Percentiles rank a stretch among this genome's conserved stretches.
Evolutionary conservation across 2,888 invertebrate genomes (phyloP).

Genomic region (Matsumyia berberina): DNA sequence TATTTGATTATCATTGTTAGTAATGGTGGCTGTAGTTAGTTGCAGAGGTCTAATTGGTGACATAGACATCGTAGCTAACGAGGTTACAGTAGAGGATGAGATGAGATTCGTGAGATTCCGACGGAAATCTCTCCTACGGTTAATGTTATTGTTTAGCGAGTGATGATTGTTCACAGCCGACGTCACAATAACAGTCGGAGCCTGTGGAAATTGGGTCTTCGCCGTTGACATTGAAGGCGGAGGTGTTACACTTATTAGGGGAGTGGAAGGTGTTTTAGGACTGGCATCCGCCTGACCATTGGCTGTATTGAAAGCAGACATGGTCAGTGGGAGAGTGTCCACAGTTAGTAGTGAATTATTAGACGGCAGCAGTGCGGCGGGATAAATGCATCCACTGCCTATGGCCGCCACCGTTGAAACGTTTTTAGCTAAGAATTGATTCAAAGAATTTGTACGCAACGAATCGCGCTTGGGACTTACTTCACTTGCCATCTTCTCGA

Average conservation of each 20-base stretch:
- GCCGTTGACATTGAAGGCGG: conserved; percentile 49
- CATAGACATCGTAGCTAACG: conserved; percentile 76
- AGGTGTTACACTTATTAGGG: conserved; percentile 66
- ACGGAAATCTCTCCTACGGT: conserved; percentile 69
- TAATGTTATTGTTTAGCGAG: conserved; percentile 79
- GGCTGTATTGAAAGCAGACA: conserved; percentile 79
- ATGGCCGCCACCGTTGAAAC: conserved; percentile 81
- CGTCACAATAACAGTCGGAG: conserved; percentile 48
- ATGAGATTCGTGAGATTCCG: conserved; percentile 67
- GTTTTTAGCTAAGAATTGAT: conserved; percentile 84
- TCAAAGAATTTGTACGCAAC: conserved; percentile 81
- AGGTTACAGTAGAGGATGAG: conserved; percentile 78
- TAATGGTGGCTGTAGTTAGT: conserved; percentile 67
- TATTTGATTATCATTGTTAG: conserved; percentile 75
- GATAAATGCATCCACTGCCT: conserved; percentile 77
- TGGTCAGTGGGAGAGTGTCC: conserved; percentile 80
- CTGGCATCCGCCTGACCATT: conserved; percentile 80
- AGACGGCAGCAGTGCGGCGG: conserved; percentile 76
- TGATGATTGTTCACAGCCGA: conserved; percentile 76
- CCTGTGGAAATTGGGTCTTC: conserved; percentile 28
- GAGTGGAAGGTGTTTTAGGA: conserved; percentile 78
- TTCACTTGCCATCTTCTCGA: conserved; percentile 85
- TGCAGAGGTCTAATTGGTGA: conserved; percentile 74
- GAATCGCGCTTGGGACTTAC: conserved; percentile 81
- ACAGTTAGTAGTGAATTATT: conserved; percentile 78